Evolutionary conservation across 2,797 vertebrate genomes (phyloP).

Genomic region (Platyrinchus mystaceus): DNA sequence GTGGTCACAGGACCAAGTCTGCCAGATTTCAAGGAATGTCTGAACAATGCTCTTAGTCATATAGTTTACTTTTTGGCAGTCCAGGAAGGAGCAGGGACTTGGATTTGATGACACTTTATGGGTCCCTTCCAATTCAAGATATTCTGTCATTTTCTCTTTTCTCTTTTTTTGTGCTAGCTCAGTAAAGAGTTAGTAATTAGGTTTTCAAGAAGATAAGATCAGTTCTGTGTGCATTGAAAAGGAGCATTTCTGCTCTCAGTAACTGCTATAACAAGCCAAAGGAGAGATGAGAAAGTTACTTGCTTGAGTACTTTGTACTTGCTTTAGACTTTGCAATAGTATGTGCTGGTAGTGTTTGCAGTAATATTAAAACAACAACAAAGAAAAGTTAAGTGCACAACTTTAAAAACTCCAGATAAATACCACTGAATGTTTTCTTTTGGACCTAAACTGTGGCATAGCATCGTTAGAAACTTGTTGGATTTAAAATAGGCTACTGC

Average conservation of each 20-base stretch:
- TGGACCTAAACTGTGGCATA: neutral
- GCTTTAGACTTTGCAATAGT: neutral
- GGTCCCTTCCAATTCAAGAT: fast-evolving
- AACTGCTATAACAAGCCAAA: neutral
- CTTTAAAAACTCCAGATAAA: neutral
- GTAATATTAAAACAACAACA: neutral
- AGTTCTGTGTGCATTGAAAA: neutral
- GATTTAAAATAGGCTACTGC: neutral
- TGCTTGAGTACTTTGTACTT: neutral
- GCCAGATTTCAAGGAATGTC: neutral
- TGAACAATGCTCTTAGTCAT: neutral
- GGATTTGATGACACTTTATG: neutral
- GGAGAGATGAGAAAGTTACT: neutral
- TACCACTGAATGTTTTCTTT: neutral
- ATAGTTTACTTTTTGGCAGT: neutral
- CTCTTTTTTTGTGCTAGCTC: neutral
- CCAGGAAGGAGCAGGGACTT: neutral
- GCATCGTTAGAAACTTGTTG: neutral
- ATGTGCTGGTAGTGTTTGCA: neutral
- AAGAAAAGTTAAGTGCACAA: neutral
- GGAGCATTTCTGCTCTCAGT: neutral
- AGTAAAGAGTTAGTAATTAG: neutral
- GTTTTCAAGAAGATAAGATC: neutral
- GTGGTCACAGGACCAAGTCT: neutral
- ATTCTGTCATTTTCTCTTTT: neutral